These are phyloP conservation scores for Drosophila austrosaltans DNA, from an alignment of 2,888 invertebrate species.

Conservation along the genomic window DNA sequence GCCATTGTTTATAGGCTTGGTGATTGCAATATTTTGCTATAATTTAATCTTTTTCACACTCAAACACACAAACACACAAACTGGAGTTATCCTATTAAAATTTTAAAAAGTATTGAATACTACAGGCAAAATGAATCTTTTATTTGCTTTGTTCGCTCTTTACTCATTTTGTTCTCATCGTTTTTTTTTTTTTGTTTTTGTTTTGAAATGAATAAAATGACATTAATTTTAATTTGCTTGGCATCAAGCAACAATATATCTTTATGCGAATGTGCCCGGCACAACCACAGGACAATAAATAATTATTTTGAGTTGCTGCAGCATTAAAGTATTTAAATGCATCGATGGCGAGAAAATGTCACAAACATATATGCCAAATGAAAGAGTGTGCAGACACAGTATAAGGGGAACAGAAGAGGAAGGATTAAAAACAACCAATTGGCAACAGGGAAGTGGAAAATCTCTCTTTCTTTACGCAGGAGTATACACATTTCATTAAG, in stretches of 20 bases:
- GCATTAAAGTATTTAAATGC: slow-evolving; percentile 55
- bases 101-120: slow-evolving; percentile 34
- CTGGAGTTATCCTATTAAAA: slow-evolving; percentile 45
- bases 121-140: slow-evolving; percentile 29
- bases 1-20: slow-evolving; percentile 40
- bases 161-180: neutral
- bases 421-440: neutral
- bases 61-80: slow-evolving; percentile 16
- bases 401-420: neutral
- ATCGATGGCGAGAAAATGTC: slow-evolving; percentile 42
- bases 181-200: too few relatives aligned
- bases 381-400: too few relatives aligned
- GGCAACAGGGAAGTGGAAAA: neutral
- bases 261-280: slow-evolving; percentile 22
- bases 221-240: slow-evolving; percentile 50
- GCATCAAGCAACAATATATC: slow-evolving; percentile 25
- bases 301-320: slow-evolving; percentile 49
- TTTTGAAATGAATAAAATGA: slow-evolving; percentile 36
- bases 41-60: slow-evolving; percentile 49
- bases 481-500: neutral
- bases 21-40: slow-evolving; percentile 48
- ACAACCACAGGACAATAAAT: slow-evolving; percentile 51
- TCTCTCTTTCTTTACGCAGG: too few relatives aligned
- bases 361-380: neutral
- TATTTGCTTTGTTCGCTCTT: slow-evolving; percentile 19